Percentiles rank a stretch among this genome's conserved stretches.
phyloP scores from a whole-genome alignment of 2,888 invertebrate genomes.

The Parnassius glacialis region DNA sequence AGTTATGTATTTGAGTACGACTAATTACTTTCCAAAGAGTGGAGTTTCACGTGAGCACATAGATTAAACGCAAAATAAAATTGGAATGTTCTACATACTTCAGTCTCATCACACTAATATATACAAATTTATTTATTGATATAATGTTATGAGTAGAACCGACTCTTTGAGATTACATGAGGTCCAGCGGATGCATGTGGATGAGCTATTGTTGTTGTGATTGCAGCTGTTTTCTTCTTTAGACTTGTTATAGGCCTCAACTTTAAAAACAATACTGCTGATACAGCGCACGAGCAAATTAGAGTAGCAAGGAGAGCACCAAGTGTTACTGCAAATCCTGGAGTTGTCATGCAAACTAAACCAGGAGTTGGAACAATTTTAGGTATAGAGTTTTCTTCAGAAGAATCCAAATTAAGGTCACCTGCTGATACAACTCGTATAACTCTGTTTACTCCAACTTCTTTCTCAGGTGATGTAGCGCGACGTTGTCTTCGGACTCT shows the following conservation, averaged over 20 bases:
- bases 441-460: constrained; percentile 93
- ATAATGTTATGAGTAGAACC: constrained; percentile 84
- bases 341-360: constrained; percentile 95
- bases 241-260: constrained; percentile 85
- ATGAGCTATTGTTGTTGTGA: constrained; percentile 70
- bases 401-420: constrained; percentile 89
- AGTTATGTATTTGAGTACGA: constrained; percentile 13
- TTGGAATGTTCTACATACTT: constrained; percentile 72
- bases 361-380: constrained; percentile 84
- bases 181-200: constrained; percentile 68
- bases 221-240: constrained; percentile 78
- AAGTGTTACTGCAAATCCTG: constrained; percentile 94
- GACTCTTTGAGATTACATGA: constrained; percentile 81
- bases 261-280: constrained; percentile 91
- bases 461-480: constrained; percentile 84
- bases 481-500: constrained; percentile 85
- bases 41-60: constrained; percentile 56
- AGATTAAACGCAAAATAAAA: constrained; percentile 56
- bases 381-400: constrained; percentile 84
- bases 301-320: constrained; percentile 91
- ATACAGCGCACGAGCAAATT: constrained; percentile 91
- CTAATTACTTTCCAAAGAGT: constrained; percentile 27
- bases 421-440: constrained; percentile 96
- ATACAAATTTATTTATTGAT: constrained; percentile 71
- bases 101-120: constrained; percentile 80